These are phyloP conservation scores for Drosophila dives DNA, from an alignment of 2,888 invertebrate species.

Conservation along the genomic window DNA sequence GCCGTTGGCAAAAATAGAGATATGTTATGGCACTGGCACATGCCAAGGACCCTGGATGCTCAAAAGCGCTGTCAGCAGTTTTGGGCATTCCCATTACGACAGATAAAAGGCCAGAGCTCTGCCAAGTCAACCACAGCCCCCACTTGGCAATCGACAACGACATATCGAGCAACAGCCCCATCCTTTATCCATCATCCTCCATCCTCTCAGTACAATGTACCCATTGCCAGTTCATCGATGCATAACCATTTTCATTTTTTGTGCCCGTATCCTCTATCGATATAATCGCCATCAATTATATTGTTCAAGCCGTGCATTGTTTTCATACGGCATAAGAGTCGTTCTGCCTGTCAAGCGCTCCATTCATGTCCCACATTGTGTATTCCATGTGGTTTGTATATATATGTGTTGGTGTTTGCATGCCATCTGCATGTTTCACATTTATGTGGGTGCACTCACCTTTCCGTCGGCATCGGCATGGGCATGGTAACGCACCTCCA, in stretches of 20 bases:
- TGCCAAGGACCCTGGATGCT: constrained; percentile 48
- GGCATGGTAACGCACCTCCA: constrained; percentile 88
- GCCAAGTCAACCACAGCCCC: constrained; percentile 29
- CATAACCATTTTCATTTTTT: constrained; percentile 37
- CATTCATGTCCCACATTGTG: constrained; percentile 17
- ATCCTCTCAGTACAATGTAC: neutral
- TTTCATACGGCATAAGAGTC: constrained; percentile 49
- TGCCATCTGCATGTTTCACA: constrained; percentile 9
- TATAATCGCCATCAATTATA: constrained; percentile 76
- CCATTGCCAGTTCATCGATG: constrained; percentile 38
- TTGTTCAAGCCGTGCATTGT: constrained; percentile 62
- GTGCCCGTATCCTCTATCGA: constrained; percentile 13
- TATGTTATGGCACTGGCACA: constrained; percentile 24
- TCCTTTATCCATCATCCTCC: neutral
- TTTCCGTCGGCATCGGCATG: constrained; percentile 86
- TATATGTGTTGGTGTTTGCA: neutral
- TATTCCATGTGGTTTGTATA: neutral
- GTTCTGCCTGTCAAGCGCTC: constrained; percentile 21
- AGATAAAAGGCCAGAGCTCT: constrained; percentile 62
- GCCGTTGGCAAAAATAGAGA: constrained; percentile 21
- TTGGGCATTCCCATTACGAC: constrained; percentile 35
- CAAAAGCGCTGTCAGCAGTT: constrained; percentile 69
- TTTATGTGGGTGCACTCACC: constrained; percentile 85
- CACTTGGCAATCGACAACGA: constrained; percentile 57
- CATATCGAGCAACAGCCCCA: constrained; percentile 34